These are phyloP conservation scores for Rhagonycha lutea DNA, from an alignment of 2,888 invertebrate genomes.

Conservation along the genomic window DNA sequence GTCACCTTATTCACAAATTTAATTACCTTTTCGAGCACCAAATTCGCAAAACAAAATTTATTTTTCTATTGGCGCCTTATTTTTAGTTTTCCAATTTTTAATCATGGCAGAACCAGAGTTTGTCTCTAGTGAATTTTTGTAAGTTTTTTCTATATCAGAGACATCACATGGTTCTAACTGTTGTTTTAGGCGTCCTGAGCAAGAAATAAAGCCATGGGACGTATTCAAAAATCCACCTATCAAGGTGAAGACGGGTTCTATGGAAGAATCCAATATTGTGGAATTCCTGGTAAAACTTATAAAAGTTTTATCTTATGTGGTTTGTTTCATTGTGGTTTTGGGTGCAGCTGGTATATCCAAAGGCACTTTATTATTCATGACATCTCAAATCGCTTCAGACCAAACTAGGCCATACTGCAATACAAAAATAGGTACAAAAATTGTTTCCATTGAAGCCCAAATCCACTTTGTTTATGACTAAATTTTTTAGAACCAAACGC, in stretches of 20 bases:
- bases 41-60: too few relatives aligned
- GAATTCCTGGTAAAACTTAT: slow-evolving; percentile 65
- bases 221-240: slow-evolving; percentile 75
- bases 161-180: not conserved
- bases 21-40: too few relatives aligned
- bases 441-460: not conserved
- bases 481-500: slow-evolving; percentile 34
- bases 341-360: slow-evolving; percentile 74
- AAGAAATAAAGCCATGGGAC: slow-evolving; percentile 75
- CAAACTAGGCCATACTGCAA: slow-evolving; percentile 65
- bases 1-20: too few relatives aligned
- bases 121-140: not conserved
- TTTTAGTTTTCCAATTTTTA: not conserved
- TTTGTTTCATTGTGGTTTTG: slow-evolving; percentile 70
- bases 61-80: not conserved
- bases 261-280: slow-evolving; percentile 65
- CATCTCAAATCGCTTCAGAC: slow-evolving; percentile 67
- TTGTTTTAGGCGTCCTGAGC: slow-evolving; percentile 36
- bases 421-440: slow-evolving; percentile 52
- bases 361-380: slow-evolving; percentile 72
- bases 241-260: slow-evolving; percentile 70
- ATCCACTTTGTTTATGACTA: not conserved
- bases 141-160: not conserved
- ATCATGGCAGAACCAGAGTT: not conserved
- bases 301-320: slow-evolving; percentile 70